These are phyloP conservation scores for Bacillus rossius DNA, from an alignment of 1,140 invertebrate species.

Conservation along the genomic window DNA sequence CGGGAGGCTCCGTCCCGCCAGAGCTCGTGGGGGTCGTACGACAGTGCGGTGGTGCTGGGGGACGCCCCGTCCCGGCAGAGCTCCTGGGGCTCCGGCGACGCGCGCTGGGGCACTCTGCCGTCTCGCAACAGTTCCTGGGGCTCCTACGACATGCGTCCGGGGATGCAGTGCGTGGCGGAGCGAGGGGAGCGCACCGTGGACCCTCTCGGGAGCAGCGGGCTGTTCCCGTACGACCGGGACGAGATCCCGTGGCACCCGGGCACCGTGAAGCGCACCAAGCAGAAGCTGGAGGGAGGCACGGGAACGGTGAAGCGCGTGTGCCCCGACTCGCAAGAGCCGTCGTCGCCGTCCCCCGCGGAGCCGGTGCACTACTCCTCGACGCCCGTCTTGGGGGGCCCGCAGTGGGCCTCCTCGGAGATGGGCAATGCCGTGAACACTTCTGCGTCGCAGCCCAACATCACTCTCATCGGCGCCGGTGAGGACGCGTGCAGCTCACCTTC, in stretches of 20 bases:
- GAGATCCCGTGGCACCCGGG: conserved; percentile 59
- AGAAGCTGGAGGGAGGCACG: conserved; percentile 60
- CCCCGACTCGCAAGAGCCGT: conserved; percentile 33
- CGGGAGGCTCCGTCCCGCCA: conserved; percentile 54
- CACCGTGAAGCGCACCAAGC: conserved; percentile 63
- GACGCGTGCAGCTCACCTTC: conserved; percentile 33
- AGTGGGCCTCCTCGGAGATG: neutral
- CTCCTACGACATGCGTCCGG: conserved; percentile 56
- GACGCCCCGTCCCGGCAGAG: conserved; percentile 67
- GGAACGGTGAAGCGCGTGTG: conserved; percentile 47
- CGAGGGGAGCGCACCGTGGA: conserved; percentile 33
- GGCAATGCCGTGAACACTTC: neutral
- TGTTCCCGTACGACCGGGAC: conserved; percentile 53
- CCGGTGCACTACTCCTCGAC: conserved; percentile 38
- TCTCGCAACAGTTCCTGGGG: conserved; percentile 69
- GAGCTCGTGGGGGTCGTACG: conserved; percentile 74
- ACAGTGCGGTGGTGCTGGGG: conserved; percentile 62
- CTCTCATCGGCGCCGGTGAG: neutral
- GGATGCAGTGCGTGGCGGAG: conserved; percentile 23
- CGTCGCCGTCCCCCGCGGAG: conserved; percentile 11
- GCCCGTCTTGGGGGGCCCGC: conserved; percentile 25
- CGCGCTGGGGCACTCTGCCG: conserved; percentile 45
- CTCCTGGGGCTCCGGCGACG: conserved; percentile 74
- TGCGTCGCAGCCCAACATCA: conserved; percentile 15
- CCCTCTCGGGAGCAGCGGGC: conserved; percentile 35